phyloP scores from a whole-genome alignment of 1,140 invertebrate genomes.

The Plutomurus gul region DNA sequence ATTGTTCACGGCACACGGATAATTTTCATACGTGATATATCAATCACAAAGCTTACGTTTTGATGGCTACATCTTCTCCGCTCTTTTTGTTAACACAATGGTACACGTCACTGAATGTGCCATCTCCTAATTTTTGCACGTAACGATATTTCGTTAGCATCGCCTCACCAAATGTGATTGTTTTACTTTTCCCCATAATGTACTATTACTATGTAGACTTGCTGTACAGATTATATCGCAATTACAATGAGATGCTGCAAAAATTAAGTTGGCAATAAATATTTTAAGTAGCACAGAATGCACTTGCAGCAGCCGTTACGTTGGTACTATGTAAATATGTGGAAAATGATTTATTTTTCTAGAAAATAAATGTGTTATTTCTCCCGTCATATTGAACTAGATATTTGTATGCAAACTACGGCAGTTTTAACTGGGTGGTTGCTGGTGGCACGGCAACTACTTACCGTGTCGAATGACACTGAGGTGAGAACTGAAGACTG shows the following conservation, averaged over 20 bases:
- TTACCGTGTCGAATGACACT: too few relatives aligned
- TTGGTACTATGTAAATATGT: too few relatives aligned
- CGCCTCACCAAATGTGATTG: conserved; percentile 7
- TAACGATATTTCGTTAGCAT: conserved; percentile 57
- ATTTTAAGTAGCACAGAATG: too few relatives aligned
- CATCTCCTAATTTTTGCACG: conserved; percentile 61
- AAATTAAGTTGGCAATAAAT: too few relatives aligned
- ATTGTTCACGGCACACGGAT: not conserved
- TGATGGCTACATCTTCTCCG: conserved; percentile 65
- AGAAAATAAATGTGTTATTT: too few relatives aligned
- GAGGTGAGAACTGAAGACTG: not conserved
- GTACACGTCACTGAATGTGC: conserved; percentile 65
- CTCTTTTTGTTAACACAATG: conserved; percentile 61
- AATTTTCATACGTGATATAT: not conserved
- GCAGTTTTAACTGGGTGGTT: not conserved
- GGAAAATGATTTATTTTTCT: too few relatives aligned
- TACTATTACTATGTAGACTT: too few relatives aligned
- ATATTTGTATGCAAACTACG: not conserved
- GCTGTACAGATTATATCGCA: too few relatives aligned
- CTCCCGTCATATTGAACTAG: not conserved
- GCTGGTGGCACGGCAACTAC: not conserved
- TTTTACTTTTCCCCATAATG: not conserved
- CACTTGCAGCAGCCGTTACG: too few relatives aligned
- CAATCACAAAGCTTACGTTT: conserved; percentile 60
- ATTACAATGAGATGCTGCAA: too few relatives aligned